phyloP scores from a whole-genome alignment of 2,113 vertebrate species.

The Falco punctatus region DNA sequence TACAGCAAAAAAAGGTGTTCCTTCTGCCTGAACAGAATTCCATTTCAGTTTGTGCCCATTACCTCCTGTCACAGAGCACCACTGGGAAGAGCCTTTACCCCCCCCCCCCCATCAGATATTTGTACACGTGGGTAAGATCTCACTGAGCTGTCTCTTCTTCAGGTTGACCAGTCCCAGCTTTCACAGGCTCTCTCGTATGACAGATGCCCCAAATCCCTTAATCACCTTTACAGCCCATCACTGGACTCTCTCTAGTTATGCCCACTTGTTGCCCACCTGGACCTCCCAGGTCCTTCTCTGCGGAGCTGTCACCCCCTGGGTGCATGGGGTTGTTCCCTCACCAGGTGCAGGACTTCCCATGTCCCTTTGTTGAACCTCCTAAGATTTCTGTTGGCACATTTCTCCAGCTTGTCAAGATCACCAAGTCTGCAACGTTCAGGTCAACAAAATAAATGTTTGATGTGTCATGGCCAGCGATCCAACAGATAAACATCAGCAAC shows the following conservation, averaged over 20 bases:
- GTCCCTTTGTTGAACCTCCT: rapidly evolving
- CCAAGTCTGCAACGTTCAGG: neutral
- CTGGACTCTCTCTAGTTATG: neutral
- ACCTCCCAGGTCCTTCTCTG: neutral
- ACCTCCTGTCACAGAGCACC: neutral
- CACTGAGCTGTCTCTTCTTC: neutral
- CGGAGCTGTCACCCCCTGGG: neutral
- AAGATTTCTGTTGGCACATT: neutral
- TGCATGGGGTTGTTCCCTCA: neutral
- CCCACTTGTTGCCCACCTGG: no score
- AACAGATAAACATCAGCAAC: neutral
- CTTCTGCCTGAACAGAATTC: neutral
- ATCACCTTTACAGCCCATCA: neutral
- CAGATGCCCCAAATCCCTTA: neutral
- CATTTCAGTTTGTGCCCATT: neutral
- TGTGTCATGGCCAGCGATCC: neutral
- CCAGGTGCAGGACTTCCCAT: neutral
- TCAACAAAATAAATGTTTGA: neutral
- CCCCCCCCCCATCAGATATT: neutral
- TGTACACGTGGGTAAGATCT: neutral
- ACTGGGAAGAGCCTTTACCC: neutral
- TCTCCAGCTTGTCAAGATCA: neutral
- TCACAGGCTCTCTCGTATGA: no score
- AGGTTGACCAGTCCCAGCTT: neutral
- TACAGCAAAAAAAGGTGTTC: neutral